Base-by-base conservation (phyloP, 2,113 vertebrate species). In the Tautogolabrus adspersus region DNA sequence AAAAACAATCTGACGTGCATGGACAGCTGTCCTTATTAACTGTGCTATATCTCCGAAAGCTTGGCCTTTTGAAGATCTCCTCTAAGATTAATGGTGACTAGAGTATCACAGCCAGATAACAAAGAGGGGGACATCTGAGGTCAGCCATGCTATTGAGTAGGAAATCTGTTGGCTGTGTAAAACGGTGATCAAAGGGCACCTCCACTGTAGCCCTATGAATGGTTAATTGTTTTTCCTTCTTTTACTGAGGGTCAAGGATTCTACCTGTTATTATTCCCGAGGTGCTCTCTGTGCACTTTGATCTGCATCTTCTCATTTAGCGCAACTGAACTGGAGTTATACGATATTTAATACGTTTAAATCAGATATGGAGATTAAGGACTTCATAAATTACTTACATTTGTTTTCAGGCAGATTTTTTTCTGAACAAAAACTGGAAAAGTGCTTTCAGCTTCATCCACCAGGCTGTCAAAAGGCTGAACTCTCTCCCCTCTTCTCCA, bases 171-270 rank as follows among this genome's bases (percentile, higher is more conserved):
- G 75, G 71, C 66, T 61, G 51, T 0, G 11, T 4, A 64, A 56
- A 76, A 57, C n/a, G 42, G 54, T 73, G 86, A 90, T 93, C 87
- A 93, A 92, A 92, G 87, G 72, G 34, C 81, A 77, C 73, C 73
- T 83, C 62, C 22, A 67, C 26, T 40, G 0, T 77, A 0, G 44
- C 66, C 30, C 55, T 63, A 54, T 87, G 81, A 88, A 90, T 91
- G 84, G 55, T 79, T 85, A 70, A 88, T 88, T 40, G 72, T 51
- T 30, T 47, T 26, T 54, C 9, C 19, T 47, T 57, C 21, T 37
- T 56, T 77, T 44, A 72, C 77, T 71, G 52, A 26, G 55, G 82
- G 86, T 88, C 75, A 88, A 82, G 66, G 72, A 79, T 86, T 83
- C 40, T 79, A 63, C 67, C 77, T 72, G 44, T 73, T 83, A 82